Evolutionary conservation across 2,888 invertebrate genomes (phyloP), one percentile per base, ranked within the genome.

Genomic region (Oscheius onirici): DNA sequence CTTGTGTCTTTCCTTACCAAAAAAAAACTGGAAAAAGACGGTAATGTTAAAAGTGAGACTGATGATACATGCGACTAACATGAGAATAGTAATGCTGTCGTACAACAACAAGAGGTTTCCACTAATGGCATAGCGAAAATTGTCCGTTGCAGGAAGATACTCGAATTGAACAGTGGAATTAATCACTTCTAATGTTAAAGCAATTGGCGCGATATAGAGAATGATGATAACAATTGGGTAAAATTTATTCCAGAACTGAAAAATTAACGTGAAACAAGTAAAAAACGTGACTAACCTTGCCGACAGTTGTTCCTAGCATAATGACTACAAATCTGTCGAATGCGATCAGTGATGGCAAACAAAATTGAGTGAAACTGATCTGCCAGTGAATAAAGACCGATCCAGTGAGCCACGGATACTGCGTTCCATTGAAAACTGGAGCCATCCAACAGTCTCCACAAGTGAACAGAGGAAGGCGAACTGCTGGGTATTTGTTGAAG

Each of bases 271-370:
- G 24, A 51, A 51, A 11, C 24, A 51, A n/a, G n/a, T n/a, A n/a
- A n/a, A n/a, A n/a, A n/a, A 46, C 13, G 13, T 46, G 46, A 24
- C 28, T 26, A 26, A 55, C 55, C 13, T 13, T 24, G 55, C 26
- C n/a, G 15, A 28, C n/a, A 15, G 3, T 13, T 17, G 46, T 15
- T 28, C 55, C 55, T 15, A 55, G n/a, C 11, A 55, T 26, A 26
- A 55, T 55, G 10, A 55, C 55, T 26, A 55, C 28, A 26, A 55
- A 55, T 26, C 55, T 24, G 28, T 55, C 55, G 28, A 55, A 55
- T 26, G 55, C 55, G n/a, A 55, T 55, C 28, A 55, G 28, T 15
- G 26, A 15, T 15, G 28, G n/a, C 1, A 55, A n/a, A 24, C 55
- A 55, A 28, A 28, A 55, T 26, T 55, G 55, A 10, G 55, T 55